Evolutionary conservation across 2,113 vertebrate genomes (phyloP).

Genomic region (Pterocles orientalis): DNA sequence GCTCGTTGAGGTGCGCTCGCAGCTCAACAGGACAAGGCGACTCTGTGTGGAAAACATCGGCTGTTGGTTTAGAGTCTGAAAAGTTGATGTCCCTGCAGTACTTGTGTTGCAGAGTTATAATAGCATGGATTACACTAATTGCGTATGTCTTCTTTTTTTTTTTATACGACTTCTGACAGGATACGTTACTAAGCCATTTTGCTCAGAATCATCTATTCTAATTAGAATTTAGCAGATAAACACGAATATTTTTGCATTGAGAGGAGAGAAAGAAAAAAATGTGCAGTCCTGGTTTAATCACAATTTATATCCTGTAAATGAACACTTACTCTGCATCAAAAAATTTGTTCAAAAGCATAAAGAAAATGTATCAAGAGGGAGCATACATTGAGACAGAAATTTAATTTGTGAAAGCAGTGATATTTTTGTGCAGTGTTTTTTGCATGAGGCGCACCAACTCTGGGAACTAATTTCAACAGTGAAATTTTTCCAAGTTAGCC

Average conservation of each 20-base stretch:
- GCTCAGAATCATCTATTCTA: accelerated
- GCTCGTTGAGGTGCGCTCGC: neutral
- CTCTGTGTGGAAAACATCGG: accelerated
- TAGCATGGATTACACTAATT: too few species aligned
- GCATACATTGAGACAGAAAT: neutral
- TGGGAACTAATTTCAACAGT: neutral
- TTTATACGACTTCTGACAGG: accelerated
- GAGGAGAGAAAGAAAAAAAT: neutral
- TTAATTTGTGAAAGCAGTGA: neutral
- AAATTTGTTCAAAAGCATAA: neutral
- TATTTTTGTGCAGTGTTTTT: neutral
- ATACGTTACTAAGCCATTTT: neutral
- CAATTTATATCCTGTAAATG: accelerated
- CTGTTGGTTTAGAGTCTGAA: accelerated
- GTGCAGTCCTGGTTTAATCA: neutral
- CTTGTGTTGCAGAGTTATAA: accelerated
- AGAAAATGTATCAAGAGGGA: neutral
- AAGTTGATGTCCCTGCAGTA: accelerated
- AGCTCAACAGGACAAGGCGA: accelerated
- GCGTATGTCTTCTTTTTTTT: accelerated
- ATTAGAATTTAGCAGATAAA: neutral
- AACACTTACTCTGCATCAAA: neutral
- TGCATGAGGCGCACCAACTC: accelerated
- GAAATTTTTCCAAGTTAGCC: neutral
- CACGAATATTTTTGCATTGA: neutral